Conservation (phyloP, 2,113 vertebrate species). For the Psophia crepitans region DNA sequence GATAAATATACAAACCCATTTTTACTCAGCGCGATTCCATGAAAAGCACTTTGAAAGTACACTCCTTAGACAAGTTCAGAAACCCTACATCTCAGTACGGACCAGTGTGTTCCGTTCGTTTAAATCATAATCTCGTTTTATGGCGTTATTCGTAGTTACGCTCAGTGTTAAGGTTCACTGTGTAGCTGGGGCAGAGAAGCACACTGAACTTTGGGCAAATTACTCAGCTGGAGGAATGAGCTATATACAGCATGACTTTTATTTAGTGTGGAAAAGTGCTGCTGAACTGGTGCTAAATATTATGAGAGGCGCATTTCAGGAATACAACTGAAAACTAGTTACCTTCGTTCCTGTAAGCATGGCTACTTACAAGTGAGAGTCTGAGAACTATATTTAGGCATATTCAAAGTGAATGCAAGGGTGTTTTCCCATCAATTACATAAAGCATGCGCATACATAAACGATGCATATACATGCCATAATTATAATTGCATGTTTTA, state of each 20-base stretch:
- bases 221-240: neutral
- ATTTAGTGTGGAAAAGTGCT: neutral
- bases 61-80: neutral
- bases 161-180: neutral
- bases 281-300: neutral
- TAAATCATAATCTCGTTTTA: neutral
- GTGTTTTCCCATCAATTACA: neutral
- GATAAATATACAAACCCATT: neutral
- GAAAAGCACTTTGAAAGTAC: neutral
- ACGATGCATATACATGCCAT: neutral
- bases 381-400: neutral
- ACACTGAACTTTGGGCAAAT: neutral
- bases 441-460: neutral
- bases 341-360: neutral
- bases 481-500: neutral
- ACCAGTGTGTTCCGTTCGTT: fast-evolving
- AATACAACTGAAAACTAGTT: neutral
- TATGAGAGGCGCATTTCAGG: neutral
- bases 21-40: neutral
- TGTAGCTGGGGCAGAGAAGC: neutral
- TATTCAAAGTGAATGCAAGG: neutral
- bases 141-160: neutral
- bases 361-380: neutral
- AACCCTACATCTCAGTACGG: neutral
- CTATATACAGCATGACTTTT: fast-evolving